These are phyloP conservation scores for Trissolcus basalis DNA, from an alignment of 1,140 invertebrate genomes.

Conservation along the genomic window DNA sequence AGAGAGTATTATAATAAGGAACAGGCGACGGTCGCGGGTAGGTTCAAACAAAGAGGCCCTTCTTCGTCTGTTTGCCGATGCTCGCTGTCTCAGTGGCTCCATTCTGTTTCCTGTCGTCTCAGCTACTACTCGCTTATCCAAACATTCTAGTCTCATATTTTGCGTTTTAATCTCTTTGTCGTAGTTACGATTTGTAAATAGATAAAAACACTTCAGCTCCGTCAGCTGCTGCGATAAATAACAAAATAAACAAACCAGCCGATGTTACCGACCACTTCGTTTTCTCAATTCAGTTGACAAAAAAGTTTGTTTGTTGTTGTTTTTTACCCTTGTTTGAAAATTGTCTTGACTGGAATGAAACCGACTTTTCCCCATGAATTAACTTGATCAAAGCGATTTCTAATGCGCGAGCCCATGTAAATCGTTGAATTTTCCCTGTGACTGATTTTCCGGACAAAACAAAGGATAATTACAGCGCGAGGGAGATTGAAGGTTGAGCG, in stretches of 20 bases:
- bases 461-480: conserved; percentile 6
- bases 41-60: conserved; percentile 31
- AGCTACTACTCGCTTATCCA: conserved; percentile 14
- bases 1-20: conserved; percentile 5
- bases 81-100: conserved; percentile 13
- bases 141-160: conserved; percentile 23
- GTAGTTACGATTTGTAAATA: background rate
- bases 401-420: background rate
- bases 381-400: conserved; percentile 2
- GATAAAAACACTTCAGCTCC: background rate
- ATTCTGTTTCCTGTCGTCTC: conserved; percentile 7
- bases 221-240: too few species aligned
- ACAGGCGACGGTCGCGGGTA: conserved; percentile 1
- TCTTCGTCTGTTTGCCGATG: conserved; percentile 26
- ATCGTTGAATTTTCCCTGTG: conserved; percentile 5
- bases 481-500: background rate
- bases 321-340: conserved; percentile 1
- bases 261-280: too few species aligned
- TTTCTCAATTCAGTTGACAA: too few species aligned
- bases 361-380: background rate
- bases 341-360: background rate
- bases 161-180: conserved; percentile 2
- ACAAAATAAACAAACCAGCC: too few species aligned
- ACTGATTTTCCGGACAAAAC: conserved; percentile 11
- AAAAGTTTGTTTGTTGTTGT: too few species aligned